These are phyloP conservation scores for Myrmecobius fasciatus DNA, from an alignment of 2,113 vertebrate species.

Conservation along the genomic window DNA sequence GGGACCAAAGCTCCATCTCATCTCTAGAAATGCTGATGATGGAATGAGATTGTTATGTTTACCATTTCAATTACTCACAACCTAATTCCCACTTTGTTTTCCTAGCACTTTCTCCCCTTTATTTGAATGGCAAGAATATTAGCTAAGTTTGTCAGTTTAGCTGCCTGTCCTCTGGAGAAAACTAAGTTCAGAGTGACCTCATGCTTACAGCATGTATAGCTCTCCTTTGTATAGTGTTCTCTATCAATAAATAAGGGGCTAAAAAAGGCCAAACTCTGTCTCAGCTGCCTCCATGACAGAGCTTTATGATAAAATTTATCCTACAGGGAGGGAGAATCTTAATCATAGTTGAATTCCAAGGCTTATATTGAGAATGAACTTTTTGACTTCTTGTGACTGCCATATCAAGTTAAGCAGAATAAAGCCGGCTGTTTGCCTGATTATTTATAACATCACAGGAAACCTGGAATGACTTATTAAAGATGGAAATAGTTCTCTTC, in stretches of 20 bases:
- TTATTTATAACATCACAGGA: conserved; percentile 89
- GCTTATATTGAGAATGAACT: conserved; percentile 82
- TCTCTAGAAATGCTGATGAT: conserved; percentile 51
- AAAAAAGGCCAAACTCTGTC: conserved; percentile 73
- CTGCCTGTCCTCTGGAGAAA: conserved; percentile 74
- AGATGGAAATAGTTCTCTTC: conserved; percentile 85
- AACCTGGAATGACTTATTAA: conserved; percentile 87
- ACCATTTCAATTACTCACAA: conserved; percentile 79
- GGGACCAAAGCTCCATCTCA: conserved; percentile 56
- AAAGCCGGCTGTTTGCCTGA: conserved; percentile 81
- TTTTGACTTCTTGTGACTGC: conserved; percentile 80
- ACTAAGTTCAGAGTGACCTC: conserved; percentile 78
- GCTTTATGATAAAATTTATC: conserved; percentile 78
- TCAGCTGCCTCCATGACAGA: conserved; percentile 73
- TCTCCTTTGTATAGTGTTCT: conserved; percentile 58
- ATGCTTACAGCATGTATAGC: conserved; percentile 52
- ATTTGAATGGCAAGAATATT: conserved; percentile 81
- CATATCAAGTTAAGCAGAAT: conserved; percentile 86
- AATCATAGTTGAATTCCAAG: conserved; percentile 79
- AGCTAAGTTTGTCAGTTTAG: conserved; percentile 78
- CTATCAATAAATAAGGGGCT: conserved; percentile 76
- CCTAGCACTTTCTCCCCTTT: conserved; percentile 66
- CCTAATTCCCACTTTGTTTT: conserved; percentile 80
- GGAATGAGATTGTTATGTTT: conserved; percentile 75
- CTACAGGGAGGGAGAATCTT: conserved; percentile 70